Evolutionary conservation across 2,797 vertebrate species (phyloP), one percentile per base, ranked within the genome.

Genomic region (Ciconia nigra): DNA sequence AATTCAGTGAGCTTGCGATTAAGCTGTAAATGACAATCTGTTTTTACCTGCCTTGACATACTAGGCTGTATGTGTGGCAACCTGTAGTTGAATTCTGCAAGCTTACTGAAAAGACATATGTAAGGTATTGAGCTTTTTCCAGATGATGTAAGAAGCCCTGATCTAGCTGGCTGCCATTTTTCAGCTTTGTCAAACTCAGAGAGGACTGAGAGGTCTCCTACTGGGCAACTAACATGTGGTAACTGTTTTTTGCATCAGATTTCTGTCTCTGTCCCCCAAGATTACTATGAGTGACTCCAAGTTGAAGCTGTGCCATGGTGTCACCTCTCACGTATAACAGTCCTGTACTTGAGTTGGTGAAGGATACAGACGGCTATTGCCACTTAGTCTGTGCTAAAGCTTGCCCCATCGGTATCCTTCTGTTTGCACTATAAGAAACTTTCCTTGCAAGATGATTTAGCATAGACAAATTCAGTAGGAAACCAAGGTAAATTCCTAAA

Each of bases 141-240:
- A 93, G 78, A 79, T 96, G 92, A 90, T 51, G 58, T 95, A 94
- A 93, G 91, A 90, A 91, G 57, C 59, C 70, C 59, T 82, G n/a
- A 57, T 79, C 62, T 84, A 66, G 33, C 67, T 93, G 65, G 54
- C 77, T 92, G 49, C 77, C 66, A 35, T 93, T 95, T 89, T 93
- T 89, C 85, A 80, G 77, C 71, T 87, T 84, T 92, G 72, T 95
- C 76, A 87, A 83, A 63, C 47, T 80, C 31, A 2, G 90, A 91
- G 52, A 90, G 66, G 77, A 42, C 83, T 52, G 42, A 89, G 86
- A 93, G 47, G 18, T 84, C 87, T 87, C 47, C 77, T 84, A 5
- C 59, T 42, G 90, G 80, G 85, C 92, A 90, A 85, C 26, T 29
- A 73, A 65, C 46, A 52, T 1, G 7, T 67, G 44, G 57, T 84